Conservation (phyloP, 2,888 invertebrate species). For the Hypomecis punctinalis region DNA sequence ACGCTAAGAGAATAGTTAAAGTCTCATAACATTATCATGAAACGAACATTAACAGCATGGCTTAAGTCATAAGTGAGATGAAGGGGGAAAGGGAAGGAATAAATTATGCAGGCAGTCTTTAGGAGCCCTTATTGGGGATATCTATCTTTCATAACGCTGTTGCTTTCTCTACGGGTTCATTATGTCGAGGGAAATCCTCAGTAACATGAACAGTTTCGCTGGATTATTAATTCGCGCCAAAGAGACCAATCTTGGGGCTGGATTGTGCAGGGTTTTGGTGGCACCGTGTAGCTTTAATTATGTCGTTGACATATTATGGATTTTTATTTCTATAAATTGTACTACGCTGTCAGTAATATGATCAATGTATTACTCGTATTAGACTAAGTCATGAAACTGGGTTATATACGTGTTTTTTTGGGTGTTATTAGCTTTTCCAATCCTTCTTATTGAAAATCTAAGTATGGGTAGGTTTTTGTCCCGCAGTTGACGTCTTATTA, state of each 20-base stretch:
- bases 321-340: too few relatives aligned
- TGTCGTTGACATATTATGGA: too few relatives aligned
- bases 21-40: slow-evolving; percentile 83
- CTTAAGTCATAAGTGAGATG: slow-evolving; percentile 55
- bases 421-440: too few relatives aligned
- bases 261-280: too few relatives aligned
- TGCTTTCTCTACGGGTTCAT: slow-evolving; percentile 25
- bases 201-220: slow-evolving; percentile 1
- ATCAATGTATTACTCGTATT: too few relatives aligned
- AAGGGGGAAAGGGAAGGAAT: slow-evolving; percentile 21
- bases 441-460: too few relatives aligned
- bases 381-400: too few relatives aligned
- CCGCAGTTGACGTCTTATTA: too few relatives aligned
- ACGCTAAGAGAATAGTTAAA: slow-evolving; percentile 83
- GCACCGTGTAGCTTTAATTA: too few relatives aligned
- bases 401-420: too few relatives aligned
- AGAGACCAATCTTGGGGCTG: not conserved
- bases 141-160: slow-evolving; percentile 36
- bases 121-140: slow-evolving; percentile 33
- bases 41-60: slow-evolving; percentile 76
- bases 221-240: not conserved
- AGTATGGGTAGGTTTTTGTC: too few relatives aligned
- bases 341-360: too few relatives aligned
- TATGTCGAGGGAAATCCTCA: slow-evolving; percentile 19
- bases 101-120: slow-evolving; percentile 35